Base-by-base conservation (phyloP, 1,140 invertebrate genomes). In the Brachionus calyciflorus region DNA sequence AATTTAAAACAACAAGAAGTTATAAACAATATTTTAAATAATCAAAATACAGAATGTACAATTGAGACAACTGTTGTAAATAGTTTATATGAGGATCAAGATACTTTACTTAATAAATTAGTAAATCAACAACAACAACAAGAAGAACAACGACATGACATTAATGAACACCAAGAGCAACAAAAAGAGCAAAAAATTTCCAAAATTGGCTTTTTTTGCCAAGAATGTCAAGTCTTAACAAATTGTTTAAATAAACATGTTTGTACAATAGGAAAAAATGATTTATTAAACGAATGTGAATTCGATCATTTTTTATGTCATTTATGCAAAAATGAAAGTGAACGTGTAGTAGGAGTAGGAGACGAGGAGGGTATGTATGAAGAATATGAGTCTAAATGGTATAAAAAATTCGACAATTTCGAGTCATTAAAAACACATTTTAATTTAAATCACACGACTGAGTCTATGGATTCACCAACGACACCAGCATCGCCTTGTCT, bases 51-150 rank as follows among this genome's bases (percentile, higher is more conserved):
- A 17, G 60, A 65, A 24, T 65, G 60, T 44, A 12, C 19, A 19
- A 65, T 65, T 65, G 60, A 65, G n/a, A 65, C 60, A 44, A 65
- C 37, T 44, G 60, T 65, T 26, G 60, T 65, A 65, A 65, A 46
- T 46, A 65, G 60, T 65, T 40, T 65, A 28, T 65, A 65, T 28
- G 60, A 65, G 24, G 40, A 65, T 41, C 37, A 65, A 19, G 40
- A 46, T 24, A 9, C 7, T 19, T 44, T 41, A 24, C 12, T 65
- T 7, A 24, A 19, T 21, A n/a, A 30, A 40, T n/a, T 17, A 7
- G 48, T 7, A 51, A 63, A 63, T 33, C 5, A 63, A 3, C 5
- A 1, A 40, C 7, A 12, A 1, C 1, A 37, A 63, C 12, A 37
- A 40, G 1, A 63, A 55, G 10, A 19, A 28, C 28, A 51, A 51